Evolutionary conservation across 1,140 invertebrate species (phyloP), one percentile per base, ranked within the genome.

Genomic region (Idris sp.): DNA sequence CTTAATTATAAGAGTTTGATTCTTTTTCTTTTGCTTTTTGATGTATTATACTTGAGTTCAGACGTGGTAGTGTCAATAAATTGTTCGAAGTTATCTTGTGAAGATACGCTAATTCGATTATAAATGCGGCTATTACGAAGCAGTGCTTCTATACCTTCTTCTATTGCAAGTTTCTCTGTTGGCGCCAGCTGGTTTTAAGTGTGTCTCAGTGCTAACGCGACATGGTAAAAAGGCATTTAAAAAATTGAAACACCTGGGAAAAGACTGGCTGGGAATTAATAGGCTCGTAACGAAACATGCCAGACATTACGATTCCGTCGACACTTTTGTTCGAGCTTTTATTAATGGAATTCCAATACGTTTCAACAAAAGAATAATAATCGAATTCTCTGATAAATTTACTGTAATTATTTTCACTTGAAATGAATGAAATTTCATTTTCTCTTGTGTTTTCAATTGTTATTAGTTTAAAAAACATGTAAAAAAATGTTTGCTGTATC

Each of bases 101-200:
- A 69, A 58, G 72, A 74, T 61, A 74, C 43, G 72, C 64, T 74
- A 74, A 68, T 74, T 74, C 72, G 72, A 74, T 74, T 68, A 74
- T 74, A 68, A 74, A 68, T 69, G 49, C 59, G 38, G 49, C 58
- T 68, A 68, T 74, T 74, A 74, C 56, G 36, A 58, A 22, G 49
- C 33, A 51, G 11, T 36, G 36, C 40, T 25, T 36, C 31, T 40
- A 22, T n/a, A n/a, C 43, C 56, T 54, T 58, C 72, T 68, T 74
- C 49, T 33, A 28, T 28, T 40, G 30, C 44, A 46, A 68, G 64
- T 61, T 74, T 67, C 54, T 28, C 72, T 36, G 64, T n/a, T n/a
- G n/a, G 58, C 51, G 56, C 64, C 72, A 74, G 56, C 58, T 74
- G 72, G 56, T 40, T 26, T 69, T 59, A 74, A 74, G 58, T 74